phyloP scores from a whole-genome alignment of 2,113 vertebrate species.

The Mirounga angustirostris region DNA sequence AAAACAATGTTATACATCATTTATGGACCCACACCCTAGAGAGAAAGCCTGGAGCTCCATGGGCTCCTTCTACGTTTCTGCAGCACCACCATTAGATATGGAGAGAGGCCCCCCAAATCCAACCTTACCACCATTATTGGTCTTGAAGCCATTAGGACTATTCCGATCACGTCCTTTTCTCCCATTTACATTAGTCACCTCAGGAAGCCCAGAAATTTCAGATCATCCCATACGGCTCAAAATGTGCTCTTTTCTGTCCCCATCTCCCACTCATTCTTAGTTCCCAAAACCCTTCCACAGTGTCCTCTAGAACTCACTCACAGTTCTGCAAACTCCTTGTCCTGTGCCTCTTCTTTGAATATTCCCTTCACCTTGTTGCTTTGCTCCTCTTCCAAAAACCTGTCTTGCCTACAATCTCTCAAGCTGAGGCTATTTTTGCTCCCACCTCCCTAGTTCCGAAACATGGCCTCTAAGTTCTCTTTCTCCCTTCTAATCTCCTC shows the following conservation, averaged over 20 bases:
- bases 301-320: background rate
- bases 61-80: background rate
- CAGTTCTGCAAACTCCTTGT: background rate
- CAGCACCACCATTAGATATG: background rate
- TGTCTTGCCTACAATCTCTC: background rate
- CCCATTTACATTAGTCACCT: background rate
- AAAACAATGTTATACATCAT: background rate
- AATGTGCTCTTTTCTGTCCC: background rate
- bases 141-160: background rate
- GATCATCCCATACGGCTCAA: background rate
- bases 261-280: background rate
- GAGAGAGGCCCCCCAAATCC: background rate
- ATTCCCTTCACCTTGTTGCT: background rate
- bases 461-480: background rate
- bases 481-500: background rate
- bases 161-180: background rate
- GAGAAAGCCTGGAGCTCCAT: no score
- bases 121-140: background rate
- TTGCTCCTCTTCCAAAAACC: background rate
- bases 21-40: background rate
- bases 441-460: background rate
- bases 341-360: background rate
- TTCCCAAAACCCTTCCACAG: background rate
- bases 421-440: background rate
- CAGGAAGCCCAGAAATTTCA: background rate